Percentiles rank a stretch among this genome's conserved stretches.
Evolutionary conservation across 2,797 vertebrate species (phyloP).

Genomic region (Taenioides sp.): DNA sequence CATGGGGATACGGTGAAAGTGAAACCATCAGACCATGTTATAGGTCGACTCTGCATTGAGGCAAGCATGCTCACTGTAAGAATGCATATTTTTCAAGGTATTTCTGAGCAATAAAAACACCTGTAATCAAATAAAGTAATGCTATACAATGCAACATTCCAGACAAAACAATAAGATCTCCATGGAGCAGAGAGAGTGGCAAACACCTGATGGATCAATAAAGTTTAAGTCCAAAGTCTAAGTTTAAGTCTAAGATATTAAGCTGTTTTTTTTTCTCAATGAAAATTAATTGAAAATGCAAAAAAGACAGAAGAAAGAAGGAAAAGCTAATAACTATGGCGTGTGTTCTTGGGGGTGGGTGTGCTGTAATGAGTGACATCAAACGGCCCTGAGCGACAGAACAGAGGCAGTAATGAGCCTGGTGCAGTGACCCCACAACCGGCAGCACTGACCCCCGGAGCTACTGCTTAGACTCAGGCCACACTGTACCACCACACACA

Average conservation of each 20-base stretch:
- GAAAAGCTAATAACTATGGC: conserved; percentile 28
- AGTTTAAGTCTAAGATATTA: neutral
- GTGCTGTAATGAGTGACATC: conserved; percentile 67
- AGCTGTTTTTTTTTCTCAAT: no score
- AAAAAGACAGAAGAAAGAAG: conserved; percentile 13
- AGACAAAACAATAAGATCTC: no score
- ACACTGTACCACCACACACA: conserved; percentile 36
- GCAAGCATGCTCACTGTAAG: no score
- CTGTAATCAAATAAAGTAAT: no score
- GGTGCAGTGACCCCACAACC: conserved; percentile 63
- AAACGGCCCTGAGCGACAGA: conserved; percentile 74
- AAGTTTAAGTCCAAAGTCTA: neutral
- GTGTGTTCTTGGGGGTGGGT: conserved; percentile 24
- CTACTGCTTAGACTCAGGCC: conserved; percentile 59
- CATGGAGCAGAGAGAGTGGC: no score
- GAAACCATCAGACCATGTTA: no score
- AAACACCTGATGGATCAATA: neutral
- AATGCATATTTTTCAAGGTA: no score
- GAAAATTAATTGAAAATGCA: neutral
- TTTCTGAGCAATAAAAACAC: no score
- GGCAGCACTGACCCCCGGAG: conserved; percentile 57
- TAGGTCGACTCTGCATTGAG: no score
- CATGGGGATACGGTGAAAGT: no score
- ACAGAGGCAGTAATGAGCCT: conserved; percentile 66
- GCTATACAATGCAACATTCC: no score